Conservation (phyloP, 2,888 invertebrate species). For the Uropetala carovei region DNA sequence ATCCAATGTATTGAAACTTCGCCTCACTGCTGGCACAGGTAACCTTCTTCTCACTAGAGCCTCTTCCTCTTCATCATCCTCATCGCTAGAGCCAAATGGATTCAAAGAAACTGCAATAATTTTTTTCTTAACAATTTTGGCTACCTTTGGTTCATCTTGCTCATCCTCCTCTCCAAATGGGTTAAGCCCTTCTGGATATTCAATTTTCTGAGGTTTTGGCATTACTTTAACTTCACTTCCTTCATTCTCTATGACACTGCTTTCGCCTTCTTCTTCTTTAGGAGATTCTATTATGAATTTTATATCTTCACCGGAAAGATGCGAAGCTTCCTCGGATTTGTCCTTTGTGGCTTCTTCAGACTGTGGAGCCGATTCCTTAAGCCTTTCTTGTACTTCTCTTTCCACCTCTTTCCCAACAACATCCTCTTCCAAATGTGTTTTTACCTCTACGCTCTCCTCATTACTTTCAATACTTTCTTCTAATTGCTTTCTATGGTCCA, state of each 20-base stretch:
- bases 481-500: not conserved
- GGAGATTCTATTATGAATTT: not conserved
- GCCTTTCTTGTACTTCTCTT: constrained; percentile 64
- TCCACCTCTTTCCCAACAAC: constrained; percentile 53
- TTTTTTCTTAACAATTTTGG: constrained; percentile 70
- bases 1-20: constrained; percentile 18
- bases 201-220: constrained; percentile 69
- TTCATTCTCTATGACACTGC: constrained; percentile 1
- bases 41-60: constrained; percentile 68
- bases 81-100: constrained; percentile 83
- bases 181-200: constrained; percentile 89
- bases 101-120: constrained; percentile 75
- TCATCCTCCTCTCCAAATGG: constrained; percentile 86
- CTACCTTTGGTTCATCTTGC: constrained; percentile 69
- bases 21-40: constrained; percentile 74
- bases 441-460: constrained; percentile 52
- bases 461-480: constrained; percentile 11
- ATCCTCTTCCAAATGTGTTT: constrained; percentile 31
- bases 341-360: constrained; percentile 31
- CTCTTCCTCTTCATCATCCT: constrained; percentile 80
- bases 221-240: constrained; percentile 58
- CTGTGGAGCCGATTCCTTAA: constrained; percentile 60
- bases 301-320: not conserved
- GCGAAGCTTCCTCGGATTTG: not conserved
- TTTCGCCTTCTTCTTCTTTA: not conserved